These are phyloP conservation scores for Listronotus bonariensis DNA, from an alignment of 1,140 invertebrate species.

Conservation along the genomic window DNA sequence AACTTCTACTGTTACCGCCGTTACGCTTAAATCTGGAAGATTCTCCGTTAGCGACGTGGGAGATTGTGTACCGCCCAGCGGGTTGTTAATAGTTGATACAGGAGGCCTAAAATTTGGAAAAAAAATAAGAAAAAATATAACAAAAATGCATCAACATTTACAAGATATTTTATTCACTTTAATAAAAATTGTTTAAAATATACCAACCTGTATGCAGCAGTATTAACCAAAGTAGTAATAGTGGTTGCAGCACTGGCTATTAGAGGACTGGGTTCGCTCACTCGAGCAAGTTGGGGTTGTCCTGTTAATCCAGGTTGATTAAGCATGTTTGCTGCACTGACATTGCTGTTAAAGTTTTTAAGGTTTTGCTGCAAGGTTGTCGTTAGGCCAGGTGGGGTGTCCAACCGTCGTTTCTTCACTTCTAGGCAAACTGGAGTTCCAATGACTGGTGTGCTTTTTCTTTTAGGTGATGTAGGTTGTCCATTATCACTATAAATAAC, in stretches of 20 bases:
- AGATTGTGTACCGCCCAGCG: constrained; percentile 7
- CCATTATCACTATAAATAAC: constrained; percentile 42
- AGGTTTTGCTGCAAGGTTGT: constrained; percentile 20
- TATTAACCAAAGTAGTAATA: constrained; percentile 72
- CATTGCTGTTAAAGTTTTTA: constrained; percentile 30
- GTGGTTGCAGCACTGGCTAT: constrained; percentile 75
- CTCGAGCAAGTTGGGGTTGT: constrained; percentile 62
- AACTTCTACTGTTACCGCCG: constrained; percentile 60
- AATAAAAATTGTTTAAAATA: too few species aligned
- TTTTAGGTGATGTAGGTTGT: constrained; percentile 61
- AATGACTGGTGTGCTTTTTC: constrained; percentile 58
- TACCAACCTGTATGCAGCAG: constrained; percentile 56
- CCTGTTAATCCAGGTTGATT: constrained; percentile 49
- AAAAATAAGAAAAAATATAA: background rate
- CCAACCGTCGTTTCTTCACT: constrained; percentile 60
- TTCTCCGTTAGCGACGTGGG: constrained; percentile 40
- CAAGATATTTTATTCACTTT: too few species aligned
- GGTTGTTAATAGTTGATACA: constrained; percentile 46
- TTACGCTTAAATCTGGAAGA: constrained; percentile 52
- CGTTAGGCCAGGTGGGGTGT: constrained; percentile 51
- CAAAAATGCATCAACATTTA: background rate
- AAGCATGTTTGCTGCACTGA: constrained; percentile 6
- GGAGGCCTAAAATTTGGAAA: constrained; percentile 58
- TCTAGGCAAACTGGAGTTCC: constrained; percentile 60
- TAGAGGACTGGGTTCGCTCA: constrained; percentile 70